Evolutionary conservation across 2,797 vertebrate species (phyloP), one percentile per base, ranked within the genome.

Genomic region (Myripristis jacobus): DNA sequence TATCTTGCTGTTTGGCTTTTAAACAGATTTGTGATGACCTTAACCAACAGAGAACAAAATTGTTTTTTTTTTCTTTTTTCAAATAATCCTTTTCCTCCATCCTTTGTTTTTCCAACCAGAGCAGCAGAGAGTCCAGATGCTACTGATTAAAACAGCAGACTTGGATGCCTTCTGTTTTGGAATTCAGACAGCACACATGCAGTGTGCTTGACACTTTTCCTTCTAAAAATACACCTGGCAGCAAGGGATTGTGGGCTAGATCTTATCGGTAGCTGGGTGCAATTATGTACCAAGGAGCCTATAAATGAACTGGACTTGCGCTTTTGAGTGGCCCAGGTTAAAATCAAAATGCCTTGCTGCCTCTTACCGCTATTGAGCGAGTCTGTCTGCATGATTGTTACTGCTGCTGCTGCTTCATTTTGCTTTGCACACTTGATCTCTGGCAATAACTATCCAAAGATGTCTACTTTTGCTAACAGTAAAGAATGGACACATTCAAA

Each of bases 221-320:
- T 36, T 76, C 83, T 83, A 84, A 86, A 87, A 86, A 87, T 85
- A 83, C 57, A 81, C 51, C 61, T 70, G 61, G 51, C 73, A 56
- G 72, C 58, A 18, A 66, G 69, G 64, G 51, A 76, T 18, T 66
- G 46, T 24, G 51, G 69, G 62, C 68, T 66, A 66, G 73, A 50
- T 79, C 70, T 73, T 74, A 59, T 73, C 34, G 44, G 67, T 31
- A 65, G 58, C 19, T 75, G 41, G 44, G 53, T 62, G 43, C 47
- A 63, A 52, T 82, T 71, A 65, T 58, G 34, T 48, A 70, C 38
- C 60, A 70, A 41, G 10, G 21, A 55, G 53, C 29, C 56, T 34
- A 29, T 65, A 64, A 66, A 65, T 38, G 25, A 74, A 56, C 53
- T 62, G 2, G 71, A 69, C 25, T 27, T 7, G 48, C 4, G 41